Evolutionary conservation across 2,888 invertebrate genomes (phyloP).

Genomic region (Drosophila stalkeri): DNA sequence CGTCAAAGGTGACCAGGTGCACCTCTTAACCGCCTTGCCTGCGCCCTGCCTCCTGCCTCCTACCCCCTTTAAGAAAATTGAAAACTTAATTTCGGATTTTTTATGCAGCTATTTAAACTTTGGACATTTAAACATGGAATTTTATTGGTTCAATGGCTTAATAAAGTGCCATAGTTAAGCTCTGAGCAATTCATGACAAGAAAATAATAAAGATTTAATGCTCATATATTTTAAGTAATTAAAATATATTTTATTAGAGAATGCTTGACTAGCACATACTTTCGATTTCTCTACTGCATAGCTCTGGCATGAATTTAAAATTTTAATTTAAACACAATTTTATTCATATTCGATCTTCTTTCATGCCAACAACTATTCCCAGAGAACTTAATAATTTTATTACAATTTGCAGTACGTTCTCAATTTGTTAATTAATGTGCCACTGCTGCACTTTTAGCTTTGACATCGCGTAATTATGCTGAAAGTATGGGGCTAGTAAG

Average conservation of each 20-base stretch:
- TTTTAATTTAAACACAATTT: not conserved
- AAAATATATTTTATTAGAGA: not conserved
- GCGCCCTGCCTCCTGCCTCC: not conserved
- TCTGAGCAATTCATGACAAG: not conserved
- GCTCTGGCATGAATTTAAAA: not conserved
- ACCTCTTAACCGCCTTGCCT: not conserved
- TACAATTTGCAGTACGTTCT: constrained; percentile 12
- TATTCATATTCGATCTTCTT: not conserved
- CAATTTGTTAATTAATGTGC: constrained; percentile 56
- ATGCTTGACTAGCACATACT: not conserved
- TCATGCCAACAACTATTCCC: not conserved
- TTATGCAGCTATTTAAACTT: constrained; percentile 52
- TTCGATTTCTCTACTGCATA: not conserved
- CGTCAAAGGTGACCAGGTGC: constrained; percentile 60
- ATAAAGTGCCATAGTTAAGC: constrained; percentile 17
- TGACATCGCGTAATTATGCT: constrained; percentile 55
- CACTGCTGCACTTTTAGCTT: constrained; percentile 46
- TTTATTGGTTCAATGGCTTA: constrained; percentile 35
- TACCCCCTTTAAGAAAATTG: constrained; percentile 35
- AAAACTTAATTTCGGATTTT: constrained; percentile 43
- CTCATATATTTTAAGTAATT: not conserved
- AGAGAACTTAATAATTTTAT: constrained; percentile 9
- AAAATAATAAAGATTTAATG: not conserved
- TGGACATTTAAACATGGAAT: constrained; percentile 41
- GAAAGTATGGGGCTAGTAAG: constrained; percentile 42